A percentile compares a stretch with the other conserved stretches of the same genome.
Conservation (phyloP, 2,888 invertebrate species). For the Carterocephalus palaemon region DNA sequence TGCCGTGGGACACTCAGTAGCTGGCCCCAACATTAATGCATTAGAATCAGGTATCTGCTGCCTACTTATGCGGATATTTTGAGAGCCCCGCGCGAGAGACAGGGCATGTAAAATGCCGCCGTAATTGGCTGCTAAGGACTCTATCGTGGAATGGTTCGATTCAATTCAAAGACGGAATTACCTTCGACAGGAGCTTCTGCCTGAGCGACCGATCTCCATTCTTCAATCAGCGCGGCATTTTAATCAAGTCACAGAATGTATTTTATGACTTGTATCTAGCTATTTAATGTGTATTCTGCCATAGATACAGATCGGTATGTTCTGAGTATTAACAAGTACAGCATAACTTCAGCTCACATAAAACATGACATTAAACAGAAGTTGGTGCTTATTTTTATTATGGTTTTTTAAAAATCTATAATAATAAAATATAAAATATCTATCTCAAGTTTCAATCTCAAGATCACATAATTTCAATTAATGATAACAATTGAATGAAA, state of each 20-base stretch:
- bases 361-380: no score
- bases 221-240: slow-evolving; percentile 13
- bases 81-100: slow-evolving; percentile 4
- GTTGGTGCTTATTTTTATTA: no score
- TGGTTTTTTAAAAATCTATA: no score
- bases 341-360: no score
- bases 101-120: slow-evolving; percentile 16
- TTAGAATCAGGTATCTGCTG: slow-evolving; percentile 24
- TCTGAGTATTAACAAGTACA: no score
- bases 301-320: no score
- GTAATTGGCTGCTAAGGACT: slow-evolving; percentile 23
- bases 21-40: slow-evolving; percentile 25
- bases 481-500: no score
- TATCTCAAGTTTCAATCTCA: no score
- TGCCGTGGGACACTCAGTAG: slow-evolving; percentile 37
- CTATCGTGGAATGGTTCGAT: slow-evolving; percentile 11
- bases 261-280: no score
- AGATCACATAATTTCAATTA: no score
- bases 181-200: not conserved
- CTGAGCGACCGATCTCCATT: slow-evolving; percentile 6
- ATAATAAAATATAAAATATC: no score
- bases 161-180: slow-evolving; percentile 10
- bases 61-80: slow-evolving; percentile 24
- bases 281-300: no score
- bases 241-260: slow-evolving; percentile 4